Evolutionary conservation across 2,888 invertebrate species (phyloP).

Genomic region (Digitonthophagus gazella): DNA sequence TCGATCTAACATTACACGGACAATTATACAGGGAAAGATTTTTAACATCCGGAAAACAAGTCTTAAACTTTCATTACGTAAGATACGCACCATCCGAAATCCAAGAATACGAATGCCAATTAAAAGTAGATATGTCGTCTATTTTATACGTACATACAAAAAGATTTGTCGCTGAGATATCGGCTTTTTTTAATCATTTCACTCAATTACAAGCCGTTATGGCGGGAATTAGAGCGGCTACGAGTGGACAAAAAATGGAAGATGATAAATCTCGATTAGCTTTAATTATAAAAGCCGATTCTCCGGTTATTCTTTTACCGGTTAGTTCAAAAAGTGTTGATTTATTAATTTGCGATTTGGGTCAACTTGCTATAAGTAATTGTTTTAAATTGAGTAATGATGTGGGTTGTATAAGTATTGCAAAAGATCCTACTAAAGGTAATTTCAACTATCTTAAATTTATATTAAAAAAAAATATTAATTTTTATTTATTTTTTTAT

Average conservation of each 20-base stretch:
- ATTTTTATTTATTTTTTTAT: constrained; percentile 7
- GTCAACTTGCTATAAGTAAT: constrained; percentile 75
- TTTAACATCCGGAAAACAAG: constrained; percentile 75
- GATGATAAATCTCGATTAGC: constrained; percentile 54
- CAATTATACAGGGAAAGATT: constrained; percentile 79
- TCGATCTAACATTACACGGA: constrained; percentile 79
- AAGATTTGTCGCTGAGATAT: constrained; percentile 84
- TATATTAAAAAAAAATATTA: constrained; percentile 18
- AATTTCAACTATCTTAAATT: constrained; percentile 16
- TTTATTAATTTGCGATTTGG: constrained; percentile 78
- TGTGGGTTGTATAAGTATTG: constrained; percentile 54
- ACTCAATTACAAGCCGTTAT: constrained; percentile 79
- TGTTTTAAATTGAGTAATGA: constrained; percentile 66
- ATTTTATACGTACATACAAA: constrained; percentile 93
- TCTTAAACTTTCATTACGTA: constrained; percentile 75
- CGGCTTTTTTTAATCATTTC: constrained; percentile 83
- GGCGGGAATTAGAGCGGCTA: constrained; percentile 63
- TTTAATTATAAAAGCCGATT: constrained; percentile 65
- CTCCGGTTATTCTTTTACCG: constrained; percentile 85
- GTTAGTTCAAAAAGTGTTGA: constrained; percentile 76
- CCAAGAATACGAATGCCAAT: constrained; percentile 63
- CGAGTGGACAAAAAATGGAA: constrained; percentile 56
- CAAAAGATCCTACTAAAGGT: constrained; percentile 49
- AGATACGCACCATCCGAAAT: constrained; percentile 57
- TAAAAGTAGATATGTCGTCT: constrained; percentile 83